Conservation (phyloP, 1,140 invertebrate species). For the Aplysia californica region DNA sequence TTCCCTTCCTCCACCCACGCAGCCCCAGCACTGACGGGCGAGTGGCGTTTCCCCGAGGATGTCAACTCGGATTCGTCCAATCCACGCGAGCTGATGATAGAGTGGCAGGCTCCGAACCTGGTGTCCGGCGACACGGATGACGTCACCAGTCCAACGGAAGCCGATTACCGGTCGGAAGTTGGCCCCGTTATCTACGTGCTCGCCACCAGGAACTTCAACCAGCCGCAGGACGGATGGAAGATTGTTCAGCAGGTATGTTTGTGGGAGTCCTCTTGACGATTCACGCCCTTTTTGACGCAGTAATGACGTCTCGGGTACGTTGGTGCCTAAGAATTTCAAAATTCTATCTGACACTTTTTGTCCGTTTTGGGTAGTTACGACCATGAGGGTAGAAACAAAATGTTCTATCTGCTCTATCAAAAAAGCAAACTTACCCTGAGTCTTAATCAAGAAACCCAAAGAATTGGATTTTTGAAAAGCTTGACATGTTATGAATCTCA, state of each 20-base stretch:
- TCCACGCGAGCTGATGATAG: not conserved
- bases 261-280: not conserved
- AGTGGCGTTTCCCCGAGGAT: not conserved
- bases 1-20: not conserved
- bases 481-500: too few relatives aligned
- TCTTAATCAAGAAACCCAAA: too few relatives aligned
- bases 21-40: not conserved
- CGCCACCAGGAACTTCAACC: not conserved
- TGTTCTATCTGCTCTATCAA: not conserved
- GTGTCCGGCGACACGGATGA: not conserved
- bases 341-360: not conserved
- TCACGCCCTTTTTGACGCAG: too few relatives aligned
- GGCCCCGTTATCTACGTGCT: slow-evolving; percentile 17
- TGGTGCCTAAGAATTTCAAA: too few relatives aligned
- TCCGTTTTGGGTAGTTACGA: not conserved
- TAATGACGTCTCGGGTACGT: too few relatives aligned
- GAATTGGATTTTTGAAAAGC: too few relatives aligned
- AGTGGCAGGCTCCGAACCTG: not conserved
- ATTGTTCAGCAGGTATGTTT: not conserved
- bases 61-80: not conserved
- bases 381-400: not conserved
- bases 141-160: not conserved
- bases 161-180: not conserved
- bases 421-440: not conserved
- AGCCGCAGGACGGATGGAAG: not conserved